These are phyloP conservation scores for Synaphobranchus kaupii DNA, from an alignment of 2,797 vertebrate species.

Conservation along the genomic window DNA sequence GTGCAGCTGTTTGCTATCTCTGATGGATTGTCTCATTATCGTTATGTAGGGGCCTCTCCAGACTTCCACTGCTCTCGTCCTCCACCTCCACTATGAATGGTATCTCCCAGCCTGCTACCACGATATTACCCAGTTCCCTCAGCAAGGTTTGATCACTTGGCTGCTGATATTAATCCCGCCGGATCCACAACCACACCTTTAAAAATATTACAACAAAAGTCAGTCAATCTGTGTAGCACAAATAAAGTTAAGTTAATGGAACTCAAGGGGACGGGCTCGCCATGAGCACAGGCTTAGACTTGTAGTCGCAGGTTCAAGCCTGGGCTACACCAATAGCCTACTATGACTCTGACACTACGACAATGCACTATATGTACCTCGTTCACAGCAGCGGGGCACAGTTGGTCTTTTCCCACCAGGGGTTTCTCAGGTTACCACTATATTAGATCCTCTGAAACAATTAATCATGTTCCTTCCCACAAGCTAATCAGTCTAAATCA, in stretches of 20 bases:
- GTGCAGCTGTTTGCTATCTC: conserved; percentile 8
- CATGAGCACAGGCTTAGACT: background rate
- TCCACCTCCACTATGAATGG: conserved; percentile 60
- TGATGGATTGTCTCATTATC: conserved; percentile 30
- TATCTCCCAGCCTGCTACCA: conserved; percentile 52
- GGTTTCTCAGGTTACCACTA: background rate
- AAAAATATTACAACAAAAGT: background rate
- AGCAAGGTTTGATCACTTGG: conserved; percentile 54
- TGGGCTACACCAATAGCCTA: background rate
- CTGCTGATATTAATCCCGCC: background rate
- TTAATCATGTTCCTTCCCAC: background rate
- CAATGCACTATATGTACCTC: background rate
- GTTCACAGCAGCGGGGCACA: no score
- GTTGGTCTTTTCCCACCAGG: no score
- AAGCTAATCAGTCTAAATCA: background rate
- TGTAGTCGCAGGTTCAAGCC: background rate
- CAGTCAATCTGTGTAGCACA: background rate
- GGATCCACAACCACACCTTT: background rate
- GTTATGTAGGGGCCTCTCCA: conserved; percentile 69
- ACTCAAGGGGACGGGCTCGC: background rate
- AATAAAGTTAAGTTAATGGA: background rate
- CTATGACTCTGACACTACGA: background rate
- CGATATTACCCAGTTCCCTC: conserved; percentile 47
- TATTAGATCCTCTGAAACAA: background rate
- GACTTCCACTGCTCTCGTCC: conserved; percentile 63